phyloP scores from a whole-genome alignment of 2,113 vertebrate genomes.

The Jaculus jaculus region DNA sequence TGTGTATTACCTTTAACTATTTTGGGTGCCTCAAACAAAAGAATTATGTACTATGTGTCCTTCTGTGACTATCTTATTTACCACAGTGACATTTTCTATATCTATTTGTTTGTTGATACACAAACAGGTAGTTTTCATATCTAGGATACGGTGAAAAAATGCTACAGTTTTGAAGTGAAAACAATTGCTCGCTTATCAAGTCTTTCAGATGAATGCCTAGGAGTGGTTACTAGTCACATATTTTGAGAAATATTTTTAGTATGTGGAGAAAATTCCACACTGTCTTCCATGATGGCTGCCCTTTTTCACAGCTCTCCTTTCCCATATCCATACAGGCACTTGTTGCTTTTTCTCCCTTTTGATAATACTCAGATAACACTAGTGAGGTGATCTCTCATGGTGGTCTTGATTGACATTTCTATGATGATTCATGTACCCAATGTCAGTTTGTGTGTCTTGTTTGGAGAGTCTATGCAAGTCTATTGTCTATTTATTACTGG shows the following conservation, averaged over 20 bases:
- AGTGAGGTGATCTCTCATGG: not conserved
- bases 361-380: too few species aligned
- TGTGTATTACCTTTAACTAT: not conserved
- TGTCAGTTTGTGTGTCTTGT: not conserved
- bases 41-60: not conserved
- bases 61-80: not conserved
- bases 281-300: not conserved
- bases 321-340: not conserved
- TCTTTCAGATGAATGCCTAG: not conserved
- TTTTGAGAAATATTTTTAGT: not conserved
- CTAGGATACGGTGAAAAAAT: not conserved
- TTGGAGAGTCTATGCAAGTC: not conserved
- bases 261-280: not conserved
- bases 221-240: not conserved
- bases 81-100: not conserved
- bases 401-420: not conserved
- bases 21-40: not conserved
- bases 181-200: not conserved
- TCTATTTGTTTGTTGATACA: not conserved
- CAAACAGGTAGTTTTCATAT: not conserved
- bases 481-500: not conserved
- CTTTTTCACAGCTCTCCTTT: not conserved
- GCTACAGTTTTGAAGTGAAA: too few species aligned
- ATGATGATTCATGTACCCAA: not conserved
- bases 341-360: not conserved